Evolutionary conservation across 2,888 invertebrate genomes (phyloP).

Genomic region (Euspilapteryx auroguttella): DNA sequence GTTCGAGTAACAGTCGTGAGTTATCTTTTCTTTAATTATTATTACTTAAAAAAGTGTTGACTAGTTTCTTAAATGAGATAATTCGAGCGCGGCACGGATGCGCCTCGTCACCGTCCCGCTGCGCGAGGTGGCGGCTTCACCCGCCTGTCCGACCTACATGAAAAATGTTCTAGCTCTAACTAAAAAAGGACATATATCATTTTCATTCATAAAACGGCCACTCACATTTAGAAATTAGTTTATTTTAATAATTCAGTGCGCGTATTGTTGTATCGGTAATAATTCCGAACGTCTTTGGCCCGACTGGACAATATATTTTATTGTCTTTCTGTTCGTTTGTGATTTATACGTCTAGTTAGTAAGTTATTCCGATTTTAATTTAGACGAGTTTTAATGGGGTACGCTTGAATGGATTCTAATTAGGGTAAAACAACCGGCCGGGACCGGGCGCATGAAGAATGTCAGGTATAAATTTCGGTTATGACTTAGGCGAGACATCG

Average conservation of each 20-base stretch:
- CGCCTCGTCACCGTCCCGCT: conserved; percentile 41
- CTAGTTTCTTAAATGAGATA: no score
- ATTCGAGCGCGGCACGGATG: conserved; percentile 47
- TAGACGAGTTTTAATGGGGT: conserved; percentile 57
- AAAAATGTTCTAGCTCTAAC: conserved; percentile 45
- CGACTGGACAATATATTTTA: conserved; percentile 54
- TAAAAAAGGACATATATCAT: conserved; percentile 16
- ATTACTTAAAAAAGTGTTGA: no score
- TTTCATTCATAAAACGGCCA: conserved; percentile 51
- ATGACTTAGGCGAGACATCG: conserved; percentile 36
- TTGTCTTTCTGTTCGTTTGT: conserved; percentile 42
- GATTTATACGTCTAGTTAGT: conserved; percentile 60
- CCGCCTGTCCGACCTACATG: conserved; percentile 45
- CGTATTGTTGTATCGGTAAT: conserved; percentile 51
- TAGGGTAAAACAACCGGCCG: conserved; percentile 50
- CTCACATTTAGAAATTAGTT: conserved; percentile 52
- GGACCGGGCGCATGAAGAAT: conserved; percentile 38
- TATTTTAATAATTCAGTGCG: conserved; percentile 54
- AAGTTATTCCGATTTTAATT: conserved; percentile 60
- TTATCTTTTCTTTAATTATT: no score
- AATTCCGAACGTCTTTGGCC: conserved; percentile 26
- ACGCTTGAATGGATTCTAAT: conserved; percentile 57
- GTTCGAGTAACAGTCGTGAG: no score
- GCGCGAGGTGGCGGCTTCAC: conserved; percentile 47
- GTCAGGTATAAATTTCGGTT: conserved; percentile 49